A percentile compares a stretch with the other conserved stretches of the same genome.
These are phyloP conservation scores for Champsocephalus gunnari DNA, from an alignment of 2,797 vertebrate genomes.

Conservation along the genomic window DNA sequence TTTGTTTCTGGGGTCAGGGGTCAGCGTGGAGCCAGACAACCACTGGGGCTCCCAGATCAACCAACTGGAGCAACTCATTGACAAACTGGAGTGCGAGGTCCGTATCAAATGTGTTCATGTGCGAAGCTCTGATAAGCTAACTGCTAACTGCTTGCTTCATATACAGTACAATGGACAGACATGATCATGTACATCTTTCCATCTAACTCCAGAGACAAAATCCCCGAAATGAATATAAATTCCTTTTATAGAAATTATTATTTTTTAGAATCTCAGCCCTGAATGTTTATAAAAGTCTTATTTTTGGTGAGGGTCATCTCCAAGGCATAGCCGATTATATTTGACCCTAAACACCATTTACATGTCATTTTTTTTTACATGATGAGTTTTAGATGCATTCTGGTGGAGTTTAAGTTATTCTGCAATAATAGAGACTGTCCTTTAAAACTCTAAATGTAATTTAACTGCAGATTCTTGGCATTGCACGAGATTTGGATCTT, in stretches of 20 bases:
- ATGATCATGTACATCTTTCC: too few species aligned
- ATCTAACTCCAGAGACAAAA: too few species aligned
- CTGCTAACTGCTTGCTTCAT: not conserved
- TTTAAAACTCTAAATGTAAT: too few species aligned
- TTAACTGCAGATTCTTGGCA: too few species aligned
- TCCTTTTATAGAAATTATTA: not conserved
- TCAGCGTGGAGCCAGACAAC: slow-evolving; percentile 87
- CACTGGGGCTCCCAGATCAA: slow-evolving; percentile 92
- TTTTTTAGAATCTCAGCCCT: not conserved
- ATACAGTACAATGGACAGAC: not conserved
- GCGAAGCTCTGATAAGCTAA: slow-evolving; percentile 11
- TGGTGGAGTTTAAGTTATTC: too few species aligned
- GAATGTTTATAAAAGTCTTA: not conserved
- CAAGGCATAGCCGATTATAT: too few species aligned
- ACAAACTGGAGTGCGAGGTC: slow-evolving; percentile 94
- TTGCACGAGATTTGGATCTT: too few species aligned
- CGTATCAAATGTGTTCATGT: slow-evolving; percentile 30
- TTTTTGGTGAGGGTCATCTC: too few species aligned
- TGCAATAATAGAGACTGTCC: too few species aligned
- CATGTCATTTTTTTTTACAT: too few species aligned
- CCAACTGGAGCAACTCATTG: slow-evolving; percentile 91
- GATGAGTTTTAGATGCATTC: too few species aligned
- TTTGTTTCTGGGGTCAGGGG: slow-evolving; percentile 77
- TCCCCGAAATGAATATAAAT: not conserved
- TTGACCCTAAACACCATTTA: too few species aligned